A percentile compares a stretch with the other conserved stretches of the same genome.
These are phyloP conservation scores for Camelus bactrianus DNA, from an alignment of 2,113 vertebrate genomes.

Conservation along the genomic window DNA sequence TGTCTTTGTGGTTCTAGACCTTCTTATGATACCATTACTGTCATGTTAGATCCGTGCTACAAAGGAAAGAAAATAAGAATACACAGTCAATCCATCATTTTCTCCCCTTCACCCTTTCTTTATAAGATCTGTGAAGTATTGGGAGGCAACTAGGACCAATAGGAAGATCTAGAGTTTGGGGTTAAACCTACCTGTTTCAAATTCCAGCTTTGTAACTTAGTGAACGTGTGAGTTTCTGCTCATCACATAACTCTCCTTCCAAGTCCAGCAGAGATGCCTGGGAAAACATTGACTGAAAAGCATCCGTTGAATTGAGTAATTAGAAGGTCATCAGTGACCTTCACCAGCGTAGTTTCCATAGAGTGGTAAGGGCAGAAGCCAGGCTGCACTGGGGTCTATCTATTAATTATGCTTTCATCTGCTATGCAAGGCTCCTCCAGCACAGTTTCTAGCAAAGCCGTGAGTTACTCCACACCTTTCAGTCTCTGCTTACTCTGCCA, in stretches of 20 bases:
- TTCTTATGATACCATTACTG: neutral
- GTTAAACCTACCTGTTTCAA: neutral
- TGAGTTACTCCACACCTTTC: slow-evolving; percentile 54
- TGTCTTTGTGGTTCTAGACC: neutral
- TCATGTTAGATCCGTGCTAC: neutral
- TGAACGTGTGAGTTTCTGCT: neutral
- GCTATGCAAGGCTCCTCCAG: neutral
- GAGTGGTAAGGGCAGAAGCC: slow-evolving; percentile 63
- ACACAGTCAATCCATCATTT: neutral
- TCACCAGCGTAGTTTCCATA: slow-evolving; percentile 28
- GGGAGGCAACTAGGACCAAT: neutral
- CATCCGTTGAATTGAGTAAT: slow-evolving; percentile 55
- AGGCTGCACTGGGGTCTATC: slow-evolving; percentile 34
- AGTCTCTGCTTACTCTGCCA: slow-evolving; percentile 75
- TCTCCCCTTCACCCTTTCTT: neutral
- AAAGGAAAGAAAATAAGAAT: neutral
- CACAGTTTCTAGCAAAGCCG: slow-evolving; percentile 41
- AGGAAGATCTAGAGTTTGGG: neutral
- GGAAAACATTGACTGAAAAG: slow-evolving; percentile 48
- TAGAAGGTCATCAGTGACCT: slow-evolving; percentile 61
- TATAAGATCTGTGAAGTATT: neutral
- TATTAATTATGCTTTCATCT: slow-evolving; percentile 51
- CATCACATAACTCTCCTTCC: slow-evolving; percentile 2
- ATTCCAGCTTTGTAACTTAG: neutral
- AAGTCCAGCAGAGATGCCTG: neutral